Conservation (phyloP, 2,888 invertebrate genomes). For the Adela reaumurella region DNA sequence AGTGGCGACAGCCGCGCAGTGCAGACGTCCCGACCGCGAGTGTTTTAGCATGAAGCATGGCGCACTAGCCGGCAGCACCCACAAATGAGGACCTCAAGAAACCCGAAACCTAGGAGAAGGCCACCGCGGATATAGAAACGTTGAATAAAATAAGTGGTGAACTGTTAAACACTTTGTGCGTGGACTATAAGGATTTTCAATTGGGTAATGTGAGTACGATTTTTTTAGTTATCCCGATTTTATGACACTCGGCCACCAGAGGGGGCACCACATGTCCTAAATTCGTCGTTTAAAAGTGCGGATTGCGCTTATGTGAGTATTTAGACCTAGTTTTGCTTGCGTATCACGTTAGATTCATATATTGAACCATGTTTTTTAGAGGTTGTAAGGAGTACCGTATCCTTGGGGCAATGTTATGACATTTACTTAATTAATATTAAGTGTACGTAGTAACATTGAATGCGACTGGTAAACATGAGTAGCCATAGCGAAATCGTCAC, state of each 20-base stretch:
- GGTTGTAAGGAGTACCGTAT: too few species aligned
- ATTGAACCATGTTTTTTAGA: too few species aligned
- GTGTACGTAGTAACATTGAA: too few species aligned
- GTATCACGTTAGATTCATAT: too few species aligned
- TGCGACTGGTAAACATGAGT: too few species aligned
- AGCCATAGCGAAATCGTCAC: too few species aligned
- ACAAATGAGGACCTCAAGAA: neutral
- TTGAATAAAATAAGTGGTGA: neutral
- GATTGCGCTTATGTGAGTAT: too few species aligned
- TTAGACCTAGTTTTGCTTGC: too few species aligned
- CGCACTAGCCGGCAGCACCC: neutral
- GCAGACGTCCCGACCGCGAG: neutral
- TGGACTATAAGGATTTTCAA: neutral
- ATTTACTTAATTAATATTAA: too few species aligned
- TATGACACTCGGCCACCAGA: neutral
- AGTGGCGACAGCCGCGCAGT: neutral
- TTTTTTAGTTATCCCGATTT: neutral
- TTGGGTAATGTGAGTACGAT: neutral
- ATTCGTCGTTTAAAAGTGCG: too few species aligned
- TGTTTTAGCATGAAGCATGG: neutral
- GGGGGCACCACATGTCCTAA: too few species aligned
- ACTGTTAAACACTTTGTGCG: neutral
- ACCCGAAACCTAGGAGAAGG: neutral
- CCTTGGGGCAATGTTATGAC: too few species aligned
- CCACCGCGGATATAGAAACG: neutral